Evolutionary conservation across 2,113 vertebrate genomes (phyloP).

Genomic region (Triplophysa siluroides): DNA sequence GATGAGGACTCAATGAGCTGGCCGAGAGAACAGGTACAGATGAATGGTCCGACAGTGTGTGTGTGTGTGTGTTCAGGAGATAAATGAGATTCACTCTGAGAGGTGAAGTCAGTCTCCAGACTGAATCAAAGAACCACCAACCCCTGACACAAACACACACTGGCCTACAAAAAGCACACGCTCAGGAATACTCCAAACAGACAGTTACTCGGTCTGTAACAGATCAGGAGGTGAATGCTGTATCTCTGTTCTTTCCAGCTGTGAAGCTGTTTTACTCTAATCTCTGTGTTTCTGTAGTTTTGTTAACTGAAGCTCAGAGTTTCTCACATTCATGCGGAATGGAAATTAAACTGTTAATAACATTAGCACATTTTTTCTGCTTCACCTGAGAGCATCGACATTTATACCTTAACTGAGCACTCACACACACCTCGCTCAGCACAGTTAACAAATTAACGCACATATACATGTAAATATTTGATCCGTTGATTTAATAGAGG

Average conservation of each 20-base stretch:
- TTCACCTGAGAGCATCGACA: constrained; percentile 10
- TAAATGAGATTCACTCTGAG: constrained; percentile 17
- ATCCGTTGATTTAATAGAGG: no score
- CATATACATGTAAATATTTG: neutral
- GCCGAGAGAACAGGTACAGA: constrained; percentile 28
- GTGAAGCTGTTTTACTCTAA: neutral
- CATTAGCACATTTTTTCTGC: neutral
- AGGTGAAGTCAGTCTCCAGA: constrained; percentile 17
- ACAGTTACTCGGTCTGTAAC: neutral
- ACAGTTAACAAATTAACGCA: neutral
- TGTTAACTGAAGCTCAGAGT: neutral
- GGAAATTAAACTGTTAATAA: constrained; percentile 5
- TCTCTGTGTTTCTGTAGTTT: constrained; percentile 7
- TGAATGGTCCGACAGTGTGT: neutral
- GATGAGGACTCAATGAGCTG: constrained; percentile 29
- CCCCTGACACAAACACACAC: neutral
- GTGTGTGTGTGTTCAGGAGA: constrained; percentile 24
- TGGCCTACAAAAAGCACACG: neutral
- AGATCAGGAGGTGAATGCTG: neutral
- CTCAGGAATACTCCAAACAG: neutral
- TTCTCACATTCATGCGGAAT: constrained; percentile 6
- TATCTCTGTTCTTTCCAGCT: neutral
- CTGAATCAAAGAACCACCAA: constrained; percentile 26
- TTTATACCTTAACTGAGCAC: neutral
- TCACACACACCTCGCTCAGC: neutral